Conservation (phyloP, 2,797 vertebrate species). For the Brotula barbata region DNA sequence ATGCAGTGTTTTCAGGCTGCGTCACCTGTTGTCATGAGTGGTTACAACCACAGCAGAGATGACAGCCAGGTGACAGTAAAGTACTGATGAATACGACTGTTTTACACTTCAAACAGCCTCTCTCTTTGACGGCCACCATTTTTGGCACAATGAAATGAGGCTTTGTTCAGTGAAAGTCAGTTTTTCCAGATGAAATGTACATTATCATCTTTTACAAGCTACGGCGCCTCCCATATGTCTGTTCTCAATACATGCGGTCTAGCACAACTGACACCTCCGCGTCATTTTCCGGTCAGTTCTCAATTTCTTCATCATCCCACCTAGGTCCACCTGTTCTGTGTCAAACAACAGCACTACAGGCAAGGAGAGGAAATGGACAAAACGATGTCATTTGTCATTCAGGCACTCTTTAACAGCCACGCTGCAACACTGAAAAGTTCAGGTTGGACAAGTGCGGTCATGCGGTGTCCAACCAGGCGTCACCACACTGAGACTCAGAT, state of each 20-base stretch:
- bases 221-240: constrained; percentile 14
- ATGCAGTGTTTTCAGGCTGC: constrained; percentile 73
- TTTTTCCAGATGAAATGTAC: constrained; percentile 46
- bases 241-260: constrained; percentile 35
- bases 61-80: constrained; percentile 63
- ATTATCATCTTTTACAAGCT: constrained; percentile 37
- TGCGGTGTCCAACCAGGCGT: constrained; percentile 60
- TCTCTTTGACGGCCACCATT: constrained; percentile 29
- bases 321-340: constrained; percentile 45
- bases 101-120: constrained; percentile 37
- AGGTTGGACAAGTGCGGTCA: constrained; percentile 64
- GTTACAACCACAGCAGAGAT: constrained; percentile 57
- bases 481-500: constrained; percentile 60
- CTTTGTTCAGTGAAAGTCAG: constrained; percentile 36
- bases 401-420: constrained; percentile 65
- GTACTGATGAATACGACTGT: constrained; percentile 55
- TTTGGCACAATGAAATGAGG: constrained; percentile 55
- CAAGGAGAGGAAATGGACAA: constrained; percentile 18
- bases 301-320: constrained; percentile 17
- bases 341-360: constrained; percentile 46
- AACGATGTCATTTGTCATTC: constrained; percentile 58
- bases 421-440: constrained; percentile 65
- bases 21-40: constrained; percentile 44
- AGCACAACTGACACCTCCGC: constrained; percentile 5
- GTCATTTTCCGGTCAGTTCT: constrained; percentile 17